Percentiles rank a stretch among this genome's conserved stretches.
phyloP scores from a whole-genome alignment of 2,113 vertebrate genomes.

The Ciconia boyciana region DNA sequence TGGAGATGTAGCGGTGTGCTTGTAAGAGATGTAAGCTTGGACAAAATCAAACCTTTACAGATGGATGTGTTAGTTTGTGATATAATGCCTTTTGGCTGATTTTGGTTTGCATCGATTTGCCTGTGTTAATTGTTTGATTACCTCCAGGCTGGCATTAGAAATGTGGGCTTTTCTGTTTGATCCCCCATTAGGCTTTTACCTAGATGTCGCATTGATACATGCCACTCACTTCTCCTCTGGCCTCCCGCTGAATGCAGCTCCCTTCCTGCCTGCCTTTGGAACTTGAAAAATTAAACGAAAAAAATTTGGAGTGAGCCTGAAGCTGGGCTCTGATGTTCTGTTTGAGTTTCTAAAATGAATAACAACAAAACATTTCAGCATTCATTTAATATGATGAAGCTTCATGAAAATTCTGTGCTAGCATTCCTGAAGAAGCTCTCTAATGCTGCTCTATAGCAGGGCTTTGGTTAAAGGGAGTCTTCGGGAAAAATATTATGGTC shows the following conservation, averaged over 20 bases:
- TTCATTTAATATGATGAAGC: not conserved
- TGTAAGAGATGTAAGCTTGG: not conserved
- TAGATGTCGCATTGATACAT: not conserved
- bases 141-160: not conserved
- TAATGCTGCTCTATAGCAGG: fast-evolving
- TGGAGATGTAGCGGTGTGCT: not conserved
- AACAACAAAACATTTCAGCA: not conserved
- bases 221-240: not conserved
- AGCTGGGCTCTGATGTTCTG: not conserved
- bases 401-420: not conserved
- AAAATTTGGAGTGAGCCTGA: not conserved
- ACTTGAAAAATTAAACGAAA: not conserved
- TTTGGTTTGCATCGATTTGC: constrained; percentile 13
- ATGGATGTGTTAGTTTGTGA: not conserved
- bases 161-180: not conserved
- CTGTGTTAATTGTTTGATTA: not conserved
- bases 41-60: not conserved
- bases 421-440: not conserved
- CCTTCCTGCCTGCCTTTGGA: not conserved
- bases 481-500: not conserved
- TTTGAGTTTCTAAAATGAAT: not conserved
- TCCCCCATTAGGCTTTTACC: not conserved
- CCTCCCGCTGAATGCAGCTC: not conserved
- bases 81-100: not conserved
- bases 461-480: not conserved